These are phyloP conservation scores for Gavia stellata DNA, from an alignment of 2,113 vertebrate species.

Conservation along the genomic window DNA sequence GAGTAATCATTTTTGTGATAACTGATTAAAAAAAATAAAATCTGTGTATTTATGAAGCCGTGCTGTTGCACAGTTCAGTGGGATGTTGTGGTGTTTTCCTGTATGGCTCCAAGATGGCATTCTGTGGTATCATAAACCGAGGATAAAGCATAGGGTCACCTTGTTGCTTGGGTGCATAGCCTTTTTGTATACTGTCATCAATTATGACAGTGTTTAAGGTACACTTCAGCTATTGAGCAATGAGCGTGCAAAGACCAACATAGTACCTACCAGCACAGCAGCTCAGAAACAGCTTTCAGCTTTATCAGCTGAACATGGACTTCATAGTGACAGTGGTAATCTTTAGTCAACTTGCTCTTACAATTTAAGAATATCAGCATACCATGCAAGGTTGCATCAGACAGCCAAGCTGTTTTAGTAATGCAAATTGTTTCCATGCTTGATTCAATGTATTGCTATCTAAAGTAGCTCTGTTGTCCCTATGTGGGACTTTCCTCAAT, in stretches of 20 bases:
- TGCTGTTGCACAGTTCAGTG: not conserved
- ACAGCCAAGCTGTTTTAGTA: not conserved
- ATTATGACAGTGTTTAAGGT: not conserved
- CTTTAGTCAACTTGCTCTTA: not conserved
- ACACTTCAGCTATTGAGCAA: not conserved
- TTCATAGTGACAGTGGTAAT: not conserved
- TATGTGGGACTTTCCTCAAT: not conserved
- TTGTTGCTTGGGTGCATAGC: not conserved
- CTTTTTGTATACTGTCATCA: not conserved
- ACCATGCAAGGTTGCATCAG: not conserved
- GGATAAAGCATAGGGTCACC: not conserved
- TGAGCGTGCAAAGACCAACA: rapidly evolving
- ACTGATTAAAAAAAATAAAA: not conserved
- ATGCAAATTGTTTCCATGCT: not conserved
- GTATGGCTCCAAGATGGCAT: not conserved
- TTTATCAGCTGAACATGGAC: not conserved
- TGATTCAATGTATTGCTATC: not conserved
- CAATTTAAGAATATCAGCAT: not conserved
- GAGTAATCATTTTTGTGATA: not conserved
- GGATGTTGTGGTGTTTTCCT: not conserved
- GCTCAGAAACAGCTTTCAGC: not conserved
- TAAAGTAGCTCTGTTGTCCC: not conserved
- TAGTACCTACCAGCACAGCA: not conserved
- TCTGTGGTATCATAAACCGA: not conserved
- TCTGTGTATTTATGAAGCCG: not conserved